phyloP scores from a whole-genome alignment of 1,140 invertebrate genomes.

The Pygmarrhopalites habei region DNA sequence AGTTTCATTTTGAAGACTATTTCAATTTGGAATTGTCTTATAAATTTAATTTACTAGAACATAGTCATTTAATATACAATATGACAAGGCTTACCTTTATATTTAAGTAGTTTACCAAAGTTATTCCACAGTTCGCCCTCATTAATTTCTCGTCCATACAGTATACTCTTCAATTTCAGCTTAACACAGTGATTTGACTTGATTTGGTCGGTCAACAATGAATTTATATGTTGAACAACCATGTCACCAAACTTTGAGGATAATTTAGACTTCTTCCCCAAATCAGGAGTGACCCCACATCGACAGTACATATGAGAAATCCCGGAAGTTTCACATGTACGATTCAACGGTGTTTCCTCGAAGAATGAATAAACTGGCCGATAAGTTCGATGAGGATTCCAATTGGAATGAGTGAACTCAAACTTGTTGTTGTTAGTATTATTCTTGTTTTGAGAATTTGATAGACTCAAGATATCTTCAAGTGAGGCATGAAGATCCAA shows the following conservation, averaged over 20 bases:
- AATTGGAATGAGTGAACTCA: background rate
- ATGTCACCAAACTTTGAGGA: slow-evolving; percentile 21
- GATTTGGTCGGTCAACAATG: slow-evolving; percentile 5
- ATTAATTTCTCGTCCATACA: slow-evolving; percentile 30
- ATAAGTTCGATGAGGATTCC: background rate
- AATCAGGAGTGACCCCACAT: slow-evolving; percentile 30
- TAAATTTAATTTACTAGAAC: too few relatives aligned
- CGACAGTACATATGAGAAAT: slow-evolving; percentile 37
- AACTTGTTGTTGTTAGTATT: background rate
- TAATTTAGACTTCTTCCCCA: slow-evolving; percentile 18
- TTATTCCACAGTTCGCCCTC: slow-evolving; percentile 37
- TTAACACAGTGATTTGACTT: slow-evolving; percentile 8
- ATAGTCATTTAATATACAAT: too few relatives aligned
- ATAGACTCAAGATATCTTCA: slow-evolving; percentile 20
- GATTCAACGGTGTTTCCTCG: slow-evolving; percentile 22
- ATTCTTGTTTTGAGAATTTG: background rate
- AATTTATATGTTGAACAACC: slow-evolving; percentile 25
- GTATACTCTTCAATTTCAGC: slow-evolving; percentile 27
- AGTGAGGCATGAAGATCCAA: slow-evolving; percentile 36
- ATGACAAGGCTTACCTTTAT: too few relatives aligned
- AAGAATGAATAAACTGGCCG: slow-evolving; percentile 34
- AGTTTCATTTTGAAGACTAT: too few relatives aligned
- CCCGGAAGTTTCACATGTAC: slow-evolving; percentile 31
- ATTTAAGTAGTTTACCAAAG: slow-evolving; percentile 24
- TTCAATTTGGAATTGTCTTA: too few relatives aligned